Evolutionary conservation across 2,888 invertebrate species (phyloP).

Genomic region (Muscina levida): DNA sequence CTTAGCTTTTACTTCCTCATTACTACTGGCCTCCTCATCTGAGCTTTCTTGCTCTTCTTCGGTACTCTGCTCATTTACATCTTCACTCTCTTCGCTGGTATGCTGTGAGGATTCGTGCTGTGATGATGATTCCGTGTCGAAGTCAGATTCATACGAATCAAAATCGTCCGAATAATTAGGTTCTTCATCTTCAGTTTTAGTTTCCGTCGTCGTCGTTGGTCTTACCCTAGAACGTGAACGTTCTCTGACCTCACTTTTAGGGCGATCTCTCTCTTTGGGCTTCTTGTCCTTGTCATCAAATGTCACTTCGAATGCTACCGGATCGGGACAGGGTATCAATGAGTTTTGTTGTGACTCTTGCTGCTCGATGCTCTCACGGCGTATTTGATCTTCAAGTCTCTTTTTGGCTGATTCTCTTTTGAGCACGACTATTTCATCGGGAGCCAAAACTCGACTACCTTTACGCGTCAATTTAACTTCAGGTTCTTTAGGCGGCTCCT

Average conservation of each 20-base stretch:
- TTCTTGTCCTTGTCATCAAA: conserved; percentile 69
- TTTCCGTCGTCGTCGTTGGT: neutral
- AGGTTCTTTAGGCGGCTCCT: conserved; percentile 19
- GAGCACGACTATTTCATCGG: conserved; percentile 74
- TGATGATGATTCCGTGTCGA: conserved; percentile 79
- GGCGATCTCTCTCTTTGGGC: neutral
- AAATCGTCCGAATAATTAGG: conserved; percentile 82
- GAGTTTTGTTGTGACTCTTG: neutral
- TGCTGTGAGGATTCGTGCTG: conserved; percentile 58
- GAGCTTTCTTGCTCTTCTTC: conserved; percentile 9
- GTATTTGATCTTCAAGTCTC: conserved; percentile 68
- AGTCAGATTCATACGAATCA: conserved; percentile 83
- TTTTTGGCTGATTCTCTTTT: conserved; percentile 71
- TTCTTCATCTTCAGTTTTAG: conserved; percentile 61
- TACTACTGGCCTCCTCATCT: conserved; percentile 29
- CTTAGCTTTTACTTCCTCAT: conserved; percentile 39
- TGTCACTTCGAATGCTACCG: conserved; percentile 77
- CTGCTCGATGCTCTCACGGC: conserved; percentile 5
- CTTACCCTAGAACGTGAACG: conserved; percentile 50
- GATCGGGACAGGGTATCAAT: conserved; percentile 67
- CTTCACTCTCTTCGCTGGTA: conserved; percentile 27
- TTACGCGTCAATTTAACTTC: conserved; percentile 44
- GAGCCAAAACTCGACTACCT: conserved; percentile 73
- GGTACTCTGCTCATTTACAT: neutral
- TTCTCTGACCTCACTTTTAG: conserved; percentile 48